Base-by-base conservation (phyloP, 1,140 invertebrate species). In the Sipha flava region DNA sequence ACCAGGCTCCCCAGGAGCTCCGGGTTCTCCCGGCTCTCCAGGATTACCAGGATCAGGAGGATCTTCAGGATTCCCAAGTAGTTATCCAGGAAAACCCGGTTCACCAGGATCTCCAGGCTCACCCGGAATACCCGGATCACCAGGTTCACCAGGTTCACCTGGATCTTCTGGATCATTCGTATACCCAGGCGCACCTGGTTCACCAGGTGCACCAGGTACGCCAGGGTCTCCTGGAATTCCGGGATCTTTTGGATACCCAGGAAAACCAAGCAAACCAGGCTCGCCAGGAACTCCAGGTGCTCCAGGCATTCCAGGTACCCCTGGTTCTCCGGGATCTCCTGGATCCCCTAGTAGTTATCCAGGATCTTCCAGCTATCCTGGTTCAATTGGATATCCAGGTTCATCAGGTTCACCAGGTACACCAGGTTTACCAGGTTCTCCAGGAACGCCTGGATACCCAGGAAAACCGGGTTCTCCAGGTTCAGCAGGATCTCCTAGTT, bases 321-420 rank as follows among this genome's bases (percentile, higher is more conserved):
- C n/a, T n/a, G n/a, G n/a, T n/a, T 40, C 83, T 18, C 83, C 83
- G 40, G 34, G 34, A 14, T 64, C 18, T 37, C 82, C 83, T 43
- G 83, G 82, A 40, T 68, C 82, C 14, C 37, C 37, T 6, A 79
- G 81, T 29, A 81, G 80, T 34, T 83, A 82, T 29, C 72, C 37
- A 40, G 37, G 37, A 40, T 40, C 83, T 18, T n/a, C n/a, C n/a
- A n/a, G n/a, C n/a, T n/a, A n/a, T n/a, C 81, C 82, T 79, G 83
- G 83, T 14, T 59, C 18, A 16, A 26, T 29, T 2, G 57, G 59
- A 37, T 10, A 18, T 5, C 59, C 59, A 21, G 59, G 57, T 18
- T 34, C n/a, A n/a, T n/a, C n/a, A n/a, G n/a, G n/a, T n/a, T n/a
- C n/a, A 31, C 82, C 83, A 66, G 83, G 82, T 79, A 47, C 62